Percentiles rank a stretch among this genome's conserved stretches.
These are phyloP conservation scores for Leucophenga varia DNA, from an alignment of 1,140 invertebrate species.

Conservation along the genomic window DNA sequence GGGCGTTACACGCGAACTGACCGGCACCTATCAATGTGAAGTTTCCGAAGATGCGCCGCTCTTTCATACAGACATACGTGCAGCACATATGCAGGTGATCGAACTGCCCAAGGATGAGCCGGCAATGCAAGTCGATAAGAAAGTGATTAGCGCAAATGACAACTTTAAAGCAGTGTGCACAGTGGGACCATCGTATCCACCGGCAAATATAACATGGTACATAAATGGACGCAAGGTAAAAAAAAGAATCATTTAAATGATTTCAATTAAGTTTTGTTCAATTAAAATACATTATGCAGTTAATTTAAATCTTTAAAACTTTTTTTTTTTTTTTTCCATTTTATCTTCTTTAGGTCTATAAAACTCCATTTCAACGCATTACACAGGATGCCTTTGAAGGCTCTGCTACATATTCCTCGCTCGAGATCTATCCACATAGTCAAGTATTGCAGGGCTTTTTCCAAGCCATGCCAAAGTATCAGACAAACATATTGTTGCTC, in stretches of 20 bases:
- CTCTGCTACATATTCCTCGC: constrained; percentile 42
- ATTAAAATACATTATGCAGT: no score
- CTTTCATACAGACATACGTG: constrained; percentile 69
- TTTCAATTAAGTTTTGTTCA: no score
- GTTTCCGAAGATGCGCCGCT: constrained; percentile 71
- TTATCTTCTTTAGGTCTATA: constrained; percentile 32
- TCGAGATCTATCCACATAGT: constrained; percentile 50
- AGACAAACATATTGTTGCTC: constrained; percentile 40
- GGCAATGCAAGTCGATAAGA: constrained; percentile 52
- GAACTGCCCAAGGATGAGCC: constrained; percentile 55
- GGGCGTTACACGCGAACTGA: constrained; percentile 65
- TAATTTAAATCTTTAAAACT: no score
- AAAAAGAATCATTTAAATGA: constrained; percentile 4
- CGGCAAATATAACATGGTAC: constrained; percentile 71
- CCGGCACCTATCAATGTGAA: constrained; percentile 71
- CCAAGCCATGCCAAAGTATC: constrained; percentile 48
- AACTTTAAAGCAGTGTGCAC: constrained; percentile 59
- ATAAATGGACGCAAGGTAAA: constrained; percentile 68
- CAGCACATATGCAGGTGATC: constrained; percentile 68
- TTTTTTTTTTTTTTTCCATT: background rate
- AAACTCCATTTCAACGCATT: constrained; percentile 49
- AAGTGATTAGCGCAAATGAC: constrained; percentile 47
- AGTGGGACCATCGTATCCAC: constrained; percentile 62
- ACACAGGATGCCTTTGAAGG: constrained; percentile 47
- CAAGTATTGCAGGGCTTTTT: constrained; percentile 52